Conservation (phyloP, 2,888 invertebrate species). For the Ferdinandea cuprea region DNA sequence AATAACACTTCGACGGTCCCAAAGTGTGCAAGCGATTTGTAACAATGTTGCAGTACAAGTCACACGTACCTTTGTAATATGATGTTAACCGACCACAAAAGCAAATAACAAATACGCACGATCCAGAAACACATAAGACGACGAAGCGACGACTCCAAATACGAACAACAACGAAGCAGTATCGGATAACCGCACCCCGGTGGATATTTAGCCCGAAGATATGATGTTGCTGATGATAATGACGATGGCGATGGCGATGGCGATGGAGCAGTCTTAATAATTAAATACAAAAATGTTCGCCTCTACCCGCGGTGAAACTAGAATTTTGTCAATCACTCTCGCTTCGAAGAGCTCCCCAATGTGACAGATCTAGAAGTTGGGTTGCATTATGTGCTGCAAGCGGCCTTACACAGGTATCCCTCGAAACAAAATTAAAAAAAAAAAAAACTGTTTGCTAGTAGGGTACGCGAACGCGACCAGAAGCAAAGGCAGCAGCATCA, state of each 20-base stretch:
- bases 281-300: constrained; percentile 30
- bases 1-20: constrained; percentile 60
- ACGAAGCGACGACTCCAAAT: constrained; percentile 14
- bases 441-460: neutral
- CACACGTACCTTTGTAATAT: constrained; percentile 64
- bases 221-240: constrained; percentile 29
- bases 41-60: constrained; percentile 63
- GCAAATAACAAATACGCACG: constrained; percentile 71
- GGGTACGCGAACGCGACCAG: constrained; percentile 29
- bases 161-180: constrained; percentile 24
- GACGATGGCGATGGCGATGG: constrained; percentile 33
- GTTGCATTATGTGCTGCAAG: constrained; percentile 4
- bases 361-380: constrained; percentile 51
- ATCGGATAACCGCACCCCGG: constrained; percentile 62
- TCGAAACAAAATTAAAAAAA: neutral
- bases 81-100: constrained; percentile 70
- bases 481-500: constrained; percentile 52
- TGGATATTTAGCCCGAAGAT: constrained; percentile 51
- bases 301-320: constrained; percentile 43
- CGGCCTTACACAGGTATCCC: too few species aligned
- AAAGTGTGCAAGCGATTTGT: constrained; percentile 62
- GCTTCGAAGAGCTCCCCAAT: constrained; percentile 50
- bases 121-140: constrained; percentile 43
- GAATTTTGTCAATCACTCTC: constrained; percentile 72
- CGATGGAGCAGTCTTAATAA: constrained; percentile 63